phyloP scores from a whole-genome alignment of 2,888 invertebrate species.

The Parochlus steinenii region DNA sequence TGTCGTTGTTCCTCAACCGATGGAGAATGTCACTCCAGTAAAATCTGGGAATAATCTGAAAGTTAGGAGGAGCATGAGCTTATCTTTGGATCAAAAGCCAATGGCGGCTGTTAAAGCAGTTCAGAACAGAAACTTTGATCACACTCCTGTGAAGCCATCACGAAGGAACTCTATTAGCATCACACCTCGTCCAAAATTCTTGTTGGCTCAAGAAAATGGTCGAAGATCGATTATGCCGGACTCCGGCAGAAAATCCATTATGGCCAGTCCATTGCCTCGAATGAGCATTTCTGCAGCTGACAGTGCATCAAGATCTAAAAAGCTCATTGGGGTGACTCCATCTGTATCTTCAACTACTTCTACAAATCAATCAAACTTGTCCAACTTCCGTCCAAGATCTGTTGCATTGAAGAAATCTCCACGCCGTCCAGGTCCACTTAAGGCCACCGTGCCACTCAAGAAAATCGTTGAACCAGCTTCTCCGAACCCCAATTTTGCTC shows the following conservation, averaged over 20 bases:
- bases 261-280: neutral
- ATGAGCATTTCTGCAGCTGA: neutral
- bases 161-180: too few relatives aligned
- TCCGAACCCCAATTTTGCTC: too few relatives aligned
- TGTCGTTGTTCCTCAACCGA: constrained; percentile 1
- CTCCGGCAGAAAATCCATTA: constrained; percentile 6
- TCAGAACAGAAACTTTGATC: too few relatives aligned
- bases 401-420: too few relatives aligned
- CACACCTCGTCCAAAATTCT: too few relatives aligned
- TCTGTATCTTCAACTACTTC: neutral
- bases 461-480: too few relatives aligned
- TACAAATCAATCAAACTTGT: too few relatives aligned
- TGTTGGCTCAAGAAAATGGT: neutral
- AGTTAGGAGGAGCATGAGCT: neutral
- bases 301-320: neutral
- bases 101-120: neutral
- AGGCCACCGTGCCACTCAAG: constrained; percentile 3
- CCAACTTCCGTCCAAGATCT: too few relatives aligned
- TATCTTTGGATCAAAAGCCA: neutral
- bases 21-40: neutral
- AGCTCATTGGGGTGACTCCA: too few relatives aligned
- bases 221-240: neutral
- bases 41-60: neutral
- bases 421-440: constrained; percentile 5
- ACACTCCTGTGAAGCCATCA: constrained; percentile 1